Evolutionary conservation across 2,888 invertebrate genomes (phyloP).

Genomic region (Chrysolina americana): DNA sequence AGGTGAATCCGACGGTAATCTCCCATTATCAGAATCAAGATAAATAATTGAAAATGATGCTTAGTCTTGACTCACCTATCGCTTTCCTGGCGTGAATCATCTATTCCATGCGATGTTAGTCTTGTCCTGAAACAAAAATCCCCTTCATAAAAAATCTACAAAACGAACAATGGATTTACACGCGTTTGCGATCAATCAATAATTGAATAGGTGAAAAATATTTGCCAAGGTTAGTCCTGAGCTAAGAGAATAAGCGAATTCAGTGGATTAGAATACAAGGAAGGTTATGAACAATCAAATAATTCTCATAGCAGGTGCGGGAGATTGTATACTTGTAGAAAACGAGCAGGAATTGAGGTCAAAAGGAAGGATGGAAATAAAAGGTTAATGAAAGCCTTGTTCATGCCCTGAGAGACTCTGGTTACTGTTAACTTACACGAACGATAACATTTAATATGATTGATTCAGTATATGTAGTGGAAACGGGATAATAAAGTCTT

Average conservation of each 20-base stretch:
- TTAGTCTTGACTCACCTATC: slow-evolving; percentile 1
- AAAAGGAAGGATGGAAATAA: neutral
- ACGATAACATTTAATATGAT: no score
- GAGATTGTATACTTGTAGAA: neutral
- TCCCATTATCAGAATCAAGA: neutral
- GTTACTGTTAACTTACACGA: no score
- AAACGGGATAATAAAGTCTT: no score
- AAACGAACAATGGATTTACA: slow-evolving; percentile 9
- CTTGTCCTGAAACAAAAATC: slow-evolving; percentile 14
- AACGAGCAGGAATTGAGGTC: neutral
- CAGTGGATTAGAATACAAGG: neutral
- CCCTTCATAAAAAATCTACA: neutral
- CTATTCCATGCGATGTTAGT: neutral
- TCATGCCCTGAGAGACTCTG: no score
- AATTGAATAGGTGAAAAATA: neutral
- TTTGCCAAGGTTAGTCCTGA: neutral
- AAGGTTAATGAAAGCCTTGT: no score
- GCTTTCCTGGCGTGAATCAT: slow-evolving; percentile 7
- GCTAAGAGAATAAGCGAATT: neutral
- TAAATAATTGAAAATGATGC: neutral
- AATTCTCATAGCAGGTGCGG: neutral
- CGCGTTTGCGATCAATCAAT: neutral
- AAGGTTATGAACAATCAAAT: slow-evolving; percentile 10
- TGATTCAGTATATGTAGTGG: no score
- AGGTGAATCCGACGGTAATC: neutral